Evolutionary conservation across 2,888 invertebrate species (phyloP), one percentile per base, ranked within the genome.

Genomic region (Alloplasta piceator): DNA sequence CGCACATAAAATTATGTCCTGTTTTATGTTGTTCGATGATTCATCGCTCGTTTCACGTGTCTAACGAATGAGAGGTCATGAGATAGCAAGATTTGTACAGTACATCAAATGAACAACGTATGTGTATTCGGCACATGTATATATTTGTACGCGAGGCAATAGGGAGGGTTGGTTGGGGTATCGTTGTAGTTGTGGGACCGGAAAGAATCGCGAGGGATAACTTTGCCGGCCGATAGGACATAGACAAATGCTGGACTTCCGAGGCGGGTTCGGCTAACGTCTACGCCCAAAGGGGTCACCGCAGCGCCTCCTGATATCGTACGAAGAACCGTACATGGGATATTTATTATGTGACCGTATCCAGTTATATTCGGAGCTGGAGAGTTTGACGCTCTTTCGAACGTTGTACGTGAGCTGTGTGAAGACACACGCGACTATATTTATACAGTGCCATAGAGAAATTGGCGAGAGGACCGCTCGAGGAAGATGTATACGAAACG

Each of bases 401-500:
- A 58, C 66, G 50, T 52, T 46, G 7, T 48, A 39, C n/a, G 38
- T 12, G 12, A 9, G 12, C 50, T 36, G 7, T 36, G 10, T 9
- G 64, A 26, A 12, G n/a, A 56, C 52, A 72, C 36, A 41, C 48
- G 14, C 48, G 38, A 68, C 9, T 73, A 43, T 74, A 63, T 66
- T 26, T 36, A 48, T 26, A 52, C 50, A 70, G 60, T 73, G 26
- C 38, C 36, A 66, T 60, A 43, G 77, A 56, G 43, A 55, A 66
- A 73, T 61, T 38, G 67, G 70, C 50, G 38, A 71, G 46, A 41
- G 82, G 80, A 78, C 73, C 85, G 82, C 83, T 83, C 85, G 86
- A 86, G 86, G 86, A 91, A 92, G 91, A 92, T 89, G 90, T 89
- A 92, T 90, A 88, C 87, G 84, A 87, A 89, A 88, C 91, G 92